Percentiles rank a stretch among this genome's conserved stretches.
Evolutionary conservation across 2,797 vertebrate genomes (phyloP).

Genomic region (Hippopotamyrus pictus): DNA sequence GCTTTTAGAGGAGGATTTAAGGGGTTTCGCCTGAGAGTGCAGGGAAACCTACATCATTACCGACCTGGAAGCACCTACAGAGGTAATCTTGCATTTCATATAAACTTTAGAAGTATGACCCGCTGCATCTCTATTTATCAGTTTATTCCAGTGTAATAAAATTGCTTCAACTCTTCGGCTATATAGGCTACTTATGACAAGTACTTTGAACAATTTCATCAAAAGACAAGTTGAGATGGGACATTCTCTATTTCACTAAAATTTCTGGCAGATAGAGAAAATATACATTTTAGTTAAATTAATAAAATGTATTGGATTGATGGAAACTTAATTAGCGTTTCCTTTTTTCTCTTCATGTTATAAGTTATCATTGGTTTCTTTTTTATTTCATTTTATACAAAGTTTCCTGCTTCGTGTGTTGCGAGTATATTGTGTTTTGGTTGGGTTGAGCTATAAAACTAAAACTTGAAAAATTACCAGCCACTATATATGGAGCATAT

Average conservation of each 20-base stretch:
- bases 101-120: neutral
- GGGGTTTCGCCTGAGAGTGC: constrained; percentile 86
- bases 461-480: neutral
- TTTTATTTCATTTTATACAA: neutral
- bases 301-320: neutral
- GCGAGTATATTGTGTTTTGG: neutral
- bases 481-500: neutral
- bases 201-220: neutral
- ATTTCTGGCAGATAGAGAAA: neutral
- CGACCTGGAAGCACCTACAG: constrained; percentile 84
- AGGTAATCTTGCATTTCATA: constrained; percentile 46
- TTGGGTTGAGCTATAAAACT: neutral
- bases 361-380: neutral
- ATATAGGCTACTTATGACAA: neutral
- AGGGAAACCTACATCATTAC: constrained; percentile 87
- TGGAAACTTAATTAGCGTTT: neutral
- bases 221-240: neutral
- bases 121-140: neutral
- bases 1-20: constrained; percentile 81
- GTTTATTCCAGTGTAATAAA: neutral
- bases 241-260: neutral
- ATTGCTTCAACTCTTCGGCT: neutral
- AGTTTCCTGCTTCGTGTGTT: neutral
- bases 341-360: neutral
- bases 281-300: neutral